Conservation (phyloP, 1,140 invertebrate species). For the Camponotus pennsylvanicus region DNA sequence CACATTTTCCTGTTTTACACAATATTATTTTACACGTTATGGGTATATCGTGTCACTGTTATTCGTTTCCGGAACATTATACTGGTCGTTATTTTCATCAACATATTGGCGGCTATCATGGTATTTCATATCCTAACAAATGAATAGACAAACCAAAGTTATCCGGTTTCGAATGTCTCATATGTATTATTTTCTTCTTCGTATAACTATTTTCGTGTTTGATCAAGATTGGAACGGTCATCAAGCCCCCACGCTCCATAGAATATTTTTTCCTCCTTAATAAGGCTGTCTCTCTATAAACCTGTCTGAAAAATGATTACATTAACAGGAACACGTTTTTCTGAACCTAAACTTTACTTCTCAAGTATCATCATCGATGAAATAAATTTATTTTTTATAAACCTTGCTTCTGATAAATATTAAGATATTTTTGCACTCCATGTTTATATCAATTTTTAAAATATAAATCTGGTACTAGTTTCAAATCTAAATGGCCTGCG, state of each 20-base stretch:
- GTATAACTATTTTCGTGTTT: conserved; percentile 54
- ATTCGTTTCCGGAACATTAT: conserved; percentile 14
- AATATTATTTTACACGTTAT: conserved; percentile 23
- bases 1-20: not conserved
- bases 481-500: not conserved
- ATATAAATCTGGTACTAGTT: not conserved
- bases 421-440: not conserved
- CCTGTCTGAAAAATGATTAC: conserved; percentile 66
- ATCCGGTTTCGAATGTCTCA: conserved; percentile 52
- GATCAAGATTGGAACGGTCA: conserved; percentile 74
- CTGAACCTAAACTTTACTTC: conserved; percentile 25
- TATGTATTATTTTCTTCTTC: conserved; percentile 59
- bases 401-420: conserved; percentile 11
- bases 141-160: conserved; percentile 39
- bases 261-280: conserved; percentile 65
- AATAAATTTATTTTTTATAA: conserved; percentile 13
- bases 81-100: conserved; percentile 34
- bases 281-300: conserved; percentile 46
- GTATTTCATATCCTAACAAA: conserved; percentile 63
- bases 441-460: not conserved
- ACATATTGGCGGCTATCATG: conserved; percentile 5
- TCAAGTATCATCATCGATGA: not conserved
- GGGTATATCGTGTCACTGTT: conserved; percentile 24
- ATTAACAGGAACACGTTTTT: conserved; percentile 42
- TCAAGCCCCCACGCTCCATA: conserved; percentile 52